Base-by-base conservation (phyloP, 2,888 invertebrate species). In the Meteorus colon region DNA sequence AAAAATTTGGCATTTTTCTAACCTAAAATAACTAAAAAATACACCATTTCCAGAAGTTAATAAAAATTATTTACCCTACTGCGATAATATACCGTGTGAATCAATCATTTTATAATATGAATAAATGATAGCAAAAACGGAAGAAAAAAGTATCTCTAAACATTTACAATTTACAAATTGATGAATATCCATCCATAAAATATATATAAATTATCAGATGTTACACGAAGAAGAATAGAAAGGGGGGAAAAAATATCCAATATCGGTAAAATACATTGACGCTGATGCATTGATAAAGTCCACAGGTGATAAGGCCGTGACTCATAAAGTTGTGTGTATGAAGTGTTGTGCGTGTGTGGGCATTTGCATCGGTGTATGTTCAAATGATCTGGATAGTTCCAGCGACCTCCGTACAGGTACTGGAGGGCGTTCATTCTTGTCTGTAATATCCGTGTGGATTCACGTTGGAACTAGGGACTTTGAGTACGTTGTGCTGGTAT, bases 401-500 rank as follows among this genome's bases (percentile, higher is more conserved):
- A 34, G 63, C 51, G n/a, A 73, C 63, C 70, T 41, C 67, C 59
- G 48, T 27, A 34, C 19, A 63, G 55, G 74, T 73, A 74, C 74
- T 37, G 60, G 59, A 51, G 37, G 29, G 24, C 27, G 65, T 65
- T 41, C 68, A 73, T 75, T 69, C 62, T 69, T 41, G 16, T 29
- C 63, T 67, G 62, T 71, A 27, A 67, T 14, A 66, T 65, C 55
- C 27, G 34, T 73, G 37, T 31, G 41, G 51, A 34, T 68, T 34
- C 63, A 29, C 65, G 72, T 31, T 51, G 41, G 66, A 72, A 78
- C 84, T 86, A 86, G 87, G 85, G 85, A 86, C 77, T 83, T 87
- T 85, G 82, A 78, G 79, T 77, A 80, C 79, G 80, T 79, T 81
- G 82, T 76, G 84, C 87, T 90, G 89, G 89, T 86, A 88, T 80